phyloP scores from a whole-genome alignment of 2,888 invertebrate genomes.

The Melangyna quadrimaculata region DNA sequence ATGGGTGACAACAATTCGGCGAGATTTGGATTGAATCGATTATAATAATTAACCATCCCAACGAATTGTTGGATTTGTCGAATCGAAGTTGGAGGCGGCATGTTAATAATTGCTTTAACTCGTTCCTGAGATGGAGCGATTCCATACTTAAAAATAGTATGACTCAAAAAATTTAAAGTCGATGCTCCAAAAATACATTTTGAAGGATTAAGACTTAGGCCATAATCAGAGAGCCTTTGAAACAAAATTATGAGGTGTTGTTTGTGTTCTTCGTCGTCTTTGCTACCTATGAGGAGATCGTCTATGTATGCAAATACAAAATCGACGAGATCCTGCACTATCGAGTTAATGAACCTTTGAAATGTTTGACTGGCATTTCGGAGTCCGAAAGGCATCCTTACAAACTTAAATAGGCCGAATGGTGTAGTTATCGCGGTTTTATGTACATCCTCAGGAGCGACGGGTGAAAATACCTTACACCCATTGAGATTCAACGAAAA shows the following conservation, averaged over 20 bases:
- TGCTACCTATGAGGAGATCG: constrained; percentile 72
- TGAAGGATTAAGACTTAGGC: constrained; percentile 62
- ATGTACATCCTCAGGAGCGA: not conserved
- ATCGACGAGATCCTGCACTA: not conserved
- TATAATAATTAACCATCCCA: constrained; percentile 57
- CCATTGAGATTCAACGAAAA: constrained; percentile 1
- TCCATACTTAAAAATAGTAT: constrained; percentile 57
- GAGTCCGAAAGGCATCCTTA: constrained; percentile 77
- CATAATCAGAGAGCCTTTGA: constrained; percentile 58
- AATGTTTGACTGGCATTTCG: constrained; percentile 36
- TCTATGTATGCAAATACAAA: constrained; percentile 69
- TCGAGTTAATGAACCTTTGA: not conserved
- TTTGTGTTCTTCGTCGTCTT: constrained; percentile 62
- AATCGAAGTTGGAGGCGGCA: constrained; percentile 40
- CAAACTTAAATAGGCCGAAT: too few species aligned
- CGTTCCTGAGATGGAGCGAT: constrained; percentile 63
- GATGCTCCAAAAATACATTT: constrained; percentile 72
- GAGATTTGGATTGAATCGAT: constrained; percentile 44
- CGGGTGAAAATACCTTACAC: not conserved
- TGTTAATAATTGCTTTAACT: constrained; percentile 65
- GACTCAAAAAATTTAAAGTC: constrained; percentile 62
- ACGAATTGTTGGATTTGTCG: constrained; percentile 56
- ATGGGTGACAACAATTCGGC: constrained; percentile 52
- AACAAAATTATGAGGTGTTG: constrained; percentile 60
- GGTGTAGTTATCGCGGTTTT: not conserved